Conservation (phyloP, 2,113 vertebrate species). For the Lasiurus cinereus region DNA sequence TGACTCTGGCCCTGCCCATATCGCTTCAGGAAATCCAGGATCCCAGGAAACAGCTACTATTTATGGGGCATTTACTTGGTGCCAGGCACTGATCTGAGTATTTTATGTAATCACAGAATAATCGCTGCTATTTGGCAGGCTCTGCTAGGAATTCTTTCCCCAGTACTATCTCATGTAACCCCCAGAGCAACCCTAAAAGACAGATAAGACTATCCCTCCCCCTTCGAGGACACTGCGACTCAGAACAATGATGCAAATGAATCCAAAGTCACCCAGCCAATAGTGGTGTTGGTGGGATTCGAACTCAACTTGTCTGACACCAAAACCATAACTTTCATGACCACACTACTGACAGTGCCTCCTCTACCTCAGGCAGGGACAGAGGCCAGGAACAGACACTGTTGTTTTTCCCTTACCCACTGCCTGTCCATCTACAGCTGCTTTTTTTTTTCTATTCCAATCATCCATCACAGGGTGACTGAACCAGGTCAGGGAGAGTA, state of each 20-base stretch:
- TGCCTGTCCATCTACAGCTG: constrained; percentile 76
- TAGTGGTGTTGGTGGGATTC: background rate
- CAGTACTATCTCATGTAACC: background rate
- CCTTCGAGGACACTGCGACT: background rate
- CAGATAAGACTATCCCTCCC: too few relatives aligned
- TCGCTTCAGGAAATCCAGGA: background rate
- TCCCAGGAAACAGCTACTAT: background rate
- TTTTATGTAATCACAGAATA: background rate
- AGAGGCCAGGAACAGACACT: constrained; percentile 48
- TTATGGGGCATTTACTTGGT: background rate
- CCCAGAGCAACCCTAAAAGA: background rate
- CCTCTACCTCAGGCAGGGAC: constrained; percentile 15
- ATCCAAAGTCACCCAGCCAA: background rate
- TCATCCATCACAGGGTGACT: constrained; percentile 81
- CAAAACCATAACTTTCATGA: background rate
- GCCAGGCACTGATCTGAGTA: background rate
- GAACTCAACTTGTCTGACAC: background rate
- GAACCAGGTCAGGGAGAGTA: constrained; percentile 61
- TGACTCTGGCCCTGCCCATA: background rate
- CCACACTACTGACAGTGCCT: rapidly evolving
- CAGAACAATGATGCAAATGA: background rate
- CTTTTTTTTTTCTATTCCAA: constrained; percentile 58
- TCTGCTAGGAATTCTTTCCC: background rate
- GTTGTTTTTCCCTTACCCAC: constrained; percentile 63
- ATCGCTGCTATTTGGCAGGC: background rate